Percentiles rank a stretch among this genome's conserved stretches.
Conservation (phyloP, 2,888 invertebrate genomes). For the Camponotus fellah region DNA sequence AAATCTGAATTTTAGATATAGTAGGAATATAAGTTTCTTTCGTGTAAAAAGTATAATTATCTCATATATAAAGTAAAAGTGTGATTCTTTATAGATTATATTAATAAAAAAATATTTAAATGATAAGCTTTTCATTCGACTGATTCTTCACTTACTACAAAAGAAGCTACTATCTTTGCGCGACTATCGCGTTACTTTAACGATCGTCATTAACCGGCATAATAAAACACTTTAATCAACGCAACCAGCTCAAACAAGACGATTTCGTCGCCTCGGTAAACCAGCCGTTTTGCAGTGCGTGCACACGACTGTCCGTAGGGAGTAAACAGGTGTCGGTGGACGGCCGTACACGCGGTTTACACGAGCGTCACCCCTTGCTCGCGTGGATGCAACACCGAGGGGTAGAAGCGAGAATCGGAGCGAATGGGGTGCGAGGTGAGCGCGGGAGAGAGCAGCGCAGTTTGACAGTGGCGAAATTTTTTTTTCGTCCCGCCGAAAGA, state of each 20-base stretch:
- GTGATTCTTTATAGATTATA: conserved; percentile 7
- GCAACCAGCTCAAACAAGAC: conserved; percentile 54
- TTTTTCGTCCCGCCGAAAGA: conserved; percentile 52
- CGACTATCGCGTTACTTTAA: conserved; percentile 22
- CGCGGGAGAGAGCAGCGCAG: conserved; percentile 44
- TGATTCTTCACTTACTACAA: background rate
- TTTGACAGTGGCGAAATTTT: conserved; percentile 53
- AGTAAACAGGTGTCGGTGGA: conserved; percentile 75
- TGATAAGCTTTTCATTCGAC: background rate
- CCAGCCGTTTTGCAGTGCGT: conserved; percentile 63
- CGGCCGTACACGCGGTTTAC: conserved; percentile 73
- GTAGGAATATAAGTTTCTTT: background rate
- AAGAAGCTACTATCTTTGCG: conserved; percentile 2
- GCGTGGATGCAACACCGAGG: conserved; percentile 64
- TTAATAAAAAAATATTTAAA: background rate
- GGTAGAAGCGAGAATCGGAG: conserved; percentile 62
- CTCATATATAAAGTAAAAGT: too few relatives aligned
- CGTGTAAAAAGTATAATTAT: background rate
- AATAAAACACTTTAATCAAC: conserved; percentile 58
- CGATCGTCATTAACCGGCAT: conserved; percentile 49
- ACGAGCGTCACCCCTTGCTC: conserved; percentile 71
- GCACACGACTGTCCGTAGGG: conserved; percentile 72
- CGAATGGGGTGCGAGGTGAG: conserved; percentile 50
- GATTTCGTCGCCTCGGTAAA: conserved; percentile 58
- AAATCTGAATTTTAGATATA: background rate